Evolutionary conservation across 2,797 vertebrate species (phyloP).

Genomic region (Crax fasciolata): DNA sequence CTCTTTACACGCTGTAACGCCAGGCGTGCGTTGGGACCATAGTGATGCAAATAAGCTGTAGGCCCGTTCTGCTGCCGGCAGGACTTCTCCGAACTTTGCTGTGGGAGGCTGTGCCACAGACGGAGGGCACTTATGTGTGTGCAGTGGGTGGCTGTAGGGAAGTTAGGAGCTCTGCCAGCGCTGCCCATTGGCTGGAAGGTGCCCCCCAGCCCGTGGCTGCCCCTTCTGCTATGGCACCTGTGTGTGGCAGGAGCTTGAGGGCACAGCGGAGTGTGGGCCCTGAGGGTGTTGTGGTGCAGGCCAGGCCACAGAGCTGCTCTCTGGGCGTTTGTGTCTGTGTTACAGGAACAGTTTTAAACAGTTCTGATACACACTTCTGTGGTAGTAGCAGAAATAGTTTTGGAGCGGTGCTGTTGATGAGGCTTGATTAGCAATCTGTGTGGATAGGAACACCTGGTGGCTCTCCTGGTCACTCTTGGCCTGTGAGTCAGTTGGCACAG

Average conservation of each 20-base stretch:
- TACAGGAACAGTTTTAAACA: background rate
- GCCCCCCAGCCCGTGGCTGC: background rate
- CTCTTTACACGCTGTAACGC: background rate
- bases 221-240: fast-evolving
- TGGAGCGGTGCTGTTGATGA: background rate
- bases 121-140: conserved; percentile 46
- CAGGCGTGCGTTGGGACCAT: background rate
- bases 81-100: background rate
- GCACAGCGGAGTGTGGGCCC: background rate
- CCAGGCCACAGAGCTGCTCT: background rate
- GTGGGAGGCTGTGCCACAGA: conserved; percentile 26
- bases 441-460: background rate
- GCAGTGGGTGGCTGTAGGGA: background rate
- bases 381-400: background rate
- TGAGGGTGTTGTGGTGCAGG: background rate
- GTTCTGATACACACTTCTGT: conserved; percentile 4
- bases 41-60: conserved; percentile 25
- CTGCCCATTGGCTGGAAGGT: background rate
- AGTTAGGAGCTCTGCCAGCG: background rate
- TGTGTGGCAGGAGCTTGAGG: background rate
- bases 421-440: conserved; percentile 17
- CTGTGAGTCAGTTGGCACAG: background rate
- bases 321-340: background rate
- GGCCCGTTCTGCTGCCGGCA: background rate
- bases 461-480: conserved; percentile 37